phyloP scores from a whole-genome alignment of 2,113 vertebrate genomes.

The Strigops habroptila region DNA sequence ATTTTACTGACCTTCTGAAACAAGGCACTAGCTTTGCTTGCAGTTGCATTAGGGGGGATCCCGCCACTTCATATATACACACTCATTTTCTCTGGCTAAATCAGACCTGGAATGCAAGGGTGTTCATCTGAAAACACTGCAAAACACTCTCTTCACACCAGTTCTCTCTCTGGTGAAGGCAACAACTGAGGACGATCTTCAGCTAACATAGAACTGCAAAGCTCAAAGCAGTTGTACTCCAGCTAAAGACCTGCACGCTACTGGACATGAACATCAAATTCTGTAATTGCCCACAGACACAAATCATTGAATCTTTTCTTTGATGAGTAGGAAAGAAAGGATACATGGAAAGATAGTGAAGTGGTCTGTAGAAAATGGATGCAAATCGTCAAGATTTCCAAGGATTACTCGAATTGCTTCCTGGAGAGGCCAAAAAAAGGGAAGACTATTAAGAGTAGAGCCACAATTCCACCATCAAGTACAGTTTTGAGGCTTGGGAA shows the following conservation, averaged over 20 bases:
- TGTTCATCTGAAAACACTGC: not conserved
- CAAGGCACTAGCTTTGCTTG: accelerated
- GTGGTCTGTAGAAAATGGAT: constrained; percentile 75
- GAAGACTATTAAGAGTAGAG: not conserved
- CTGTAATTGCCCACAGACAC: not conserved
- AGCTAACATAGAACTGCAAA: not conserved
- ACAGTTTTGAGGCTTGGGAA: not conserved
- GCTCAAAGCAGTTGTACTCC: not conserved
- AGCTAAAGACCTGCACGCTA: not conserved
- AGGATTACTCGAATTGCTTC: constrained; percentile 74
- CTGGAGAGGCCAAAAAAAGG: constrained; percentile 41
- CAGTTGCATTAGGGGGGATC: accelerated
- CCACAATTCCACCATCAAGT: not conserved
- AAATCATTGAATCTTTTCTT: not conserved
- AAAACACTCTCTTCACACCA: not conserved
- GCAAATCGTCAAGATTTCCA: constrained; percentile 72
- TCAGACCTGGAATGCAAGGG: accelerated
- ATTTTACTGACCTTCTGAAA: not conserved
- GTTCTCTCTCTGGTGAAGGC: not conserved
- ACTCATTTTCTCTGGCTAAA: not conserved
- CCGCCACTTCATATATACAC: not conserved
- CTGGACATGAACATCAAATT: not conserved
- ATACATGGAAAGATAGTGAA: constrained; percentile 79
- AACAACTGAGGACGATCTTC: not conserved
- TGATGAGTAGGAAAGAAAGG: constrained; percentile 62